phyloP scores from a whole-genome alignment of 2,797 vertebrate genomes.

The Hipposideros larvatus region DNA sequence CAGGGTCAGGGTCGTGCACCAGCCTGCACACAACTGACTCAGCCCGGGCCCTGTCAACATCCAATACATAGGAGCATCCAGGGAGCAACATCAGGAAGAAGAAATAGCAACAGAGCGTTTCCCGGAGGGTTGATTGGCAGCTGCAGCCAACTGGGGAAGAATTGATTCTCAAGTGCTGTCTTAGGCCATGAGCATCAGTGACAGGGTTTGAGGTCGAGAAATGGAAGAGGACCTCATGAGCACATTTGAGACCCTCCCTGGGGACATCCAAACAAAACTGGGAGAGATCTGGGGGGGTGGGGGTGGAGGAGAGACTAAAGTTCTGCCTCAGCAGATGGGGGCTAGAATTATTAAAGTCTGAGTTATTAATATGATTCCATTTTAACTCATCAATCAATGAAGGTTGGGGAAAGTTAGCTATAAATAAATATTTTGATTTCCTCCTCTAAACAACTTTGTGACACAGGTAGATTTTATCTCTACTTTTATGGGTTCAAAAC shows the following conservation, averaged over 20 bases:
- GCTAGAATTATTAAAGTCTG: conserved; percentile 9
- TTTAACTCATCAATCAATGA: conserved; percentile 21
- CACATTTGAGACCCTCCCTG: not conserved
- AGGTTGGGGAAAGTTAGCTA: not conserved
- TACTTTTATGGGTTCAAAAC: conserved; percentile 20
- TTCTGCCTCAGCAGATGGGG: not conserved
- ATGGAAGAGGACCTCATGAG: not conserved
- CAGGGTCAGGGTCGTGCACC: too few species aligned
- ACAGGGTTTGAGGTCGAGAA: not conserved
- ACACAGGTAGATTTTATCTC: not conserved
- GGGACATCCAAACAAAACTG: not conserved
- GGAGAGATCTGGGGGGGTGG: not conserved
- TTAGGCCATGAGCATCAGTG: not conserved
- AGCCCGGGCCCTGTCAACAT: too few species aligned
- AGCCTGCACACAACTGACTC: too few species aligned
- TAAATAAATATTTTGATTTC: conserved; percentile 39
- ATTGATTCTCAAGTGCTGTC: not conserved
- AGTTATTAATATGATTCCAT: conserved; percentile 29
- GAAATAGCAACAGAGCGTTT: not conserved
- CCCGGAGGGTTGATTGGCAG: not conserved
- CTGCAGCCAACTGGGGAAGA: not conserved
- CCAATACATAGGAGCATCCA: not conserved
- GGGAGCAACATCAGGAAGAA: not conserved
- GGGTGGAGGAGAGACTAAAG: not conserved
- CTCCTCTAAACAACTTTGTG: conserved; percentile 31